Evolutionary conservation across 2,888 invertebrate species (phyloP), one percentile per base, ranked within the genome.

Genomic region (Protodeltote pygarga): DNA sequence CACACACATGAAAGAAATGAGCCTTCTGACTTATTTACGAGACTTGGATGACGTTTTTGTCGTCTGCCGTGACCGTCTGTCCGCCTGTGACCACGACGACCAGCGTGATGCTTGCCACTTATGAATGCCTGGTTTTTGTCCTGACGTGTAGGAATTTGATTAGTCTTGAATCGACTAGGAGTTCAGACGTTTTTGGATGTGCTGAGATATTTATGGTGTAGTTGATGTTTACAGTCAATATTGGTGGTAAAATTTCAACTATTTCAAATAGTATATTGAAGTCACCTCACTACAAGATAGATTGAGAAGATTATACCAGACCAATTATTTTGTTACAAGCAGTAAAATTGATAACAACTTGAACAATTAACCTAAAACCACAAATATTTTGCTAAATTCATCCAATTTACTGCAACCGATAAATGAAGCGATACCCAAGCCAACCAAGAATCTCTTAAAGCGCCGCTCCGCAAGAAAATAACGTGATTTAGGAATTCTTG

Each of bases 91-190:
- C 52, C 40, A 53, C 52, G 58, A 73, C 67, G 61, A 44, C 37
- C 55, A 53, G 71, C 69, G 76, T 70, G 77, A 70, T 71, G 59
- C 44, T 65, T 67, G 63, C 61, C 68, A 60, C 71, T 65, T 51
- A 38, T 48, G 49, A 57, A 49, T 42, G 15, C 58, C 58, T 40
- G 48, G 58, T 59, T 64, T 57, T 57, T 57, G 27, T 44, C 64
- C 33, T 27, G 23, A 16, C 24, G 38, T 59, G 58, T 48, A 47
- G 33, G 63, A 63, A 47, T 63, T 63, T 55, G 57, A 63, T 63
- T 55, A 55, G 57, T 19, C 32, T 28, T 11, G 34, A 20, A 47
- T 23, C 37, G 5, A 55, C 15, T 38, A 46, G 25, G 16, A 27
- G 16, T 44, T 23, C 10, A 20, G 21, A 23, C 19, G 38, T 5